A percentile compares a stretch with the other conserved stretches of the same genome.
Conservation (phyloP, 2,113 vertebrate genomes). For the Nesoenas mayeri region DNA sequence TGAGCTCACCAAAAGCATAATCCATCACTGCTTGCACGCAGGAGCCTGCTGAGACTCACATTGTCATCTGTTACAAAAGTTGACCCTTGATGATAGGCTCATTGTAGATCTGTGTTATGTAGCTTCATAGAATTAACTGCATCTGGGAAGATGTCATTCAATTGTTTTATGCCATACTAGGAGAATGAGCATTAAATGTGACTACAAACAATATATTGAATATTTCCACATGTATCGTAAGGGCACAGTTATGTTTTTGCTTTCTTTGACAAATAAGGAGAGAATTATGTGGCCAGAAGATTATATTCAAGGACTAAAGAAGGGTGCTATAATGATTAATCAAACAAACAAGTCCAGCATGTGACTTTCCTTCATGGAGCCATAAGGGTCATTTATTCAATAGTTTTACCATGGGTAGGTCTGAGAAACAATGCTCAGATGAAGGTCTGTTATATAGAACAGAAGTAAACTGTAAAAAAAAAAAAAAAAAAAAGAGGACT, state of each 20-base stretch:
- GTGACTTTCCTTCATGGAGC: not conserved
- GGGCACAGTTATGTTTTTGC: not conserved
- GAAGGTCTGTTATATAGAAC: fast-evolving
- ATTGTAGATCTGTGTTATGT: not conserved
- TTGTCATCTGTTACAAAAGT: not conserved
- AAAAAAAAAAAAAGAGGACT: not conserved
- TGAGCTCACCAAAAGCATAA: not conserved
- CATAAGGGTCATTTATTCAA: not conserved
- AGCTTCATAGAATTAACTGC: not conserved
- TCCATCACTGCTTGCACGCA: not conserved
- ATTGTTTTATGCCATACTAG: not conserved
- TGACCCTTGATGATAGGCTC: not conserved
- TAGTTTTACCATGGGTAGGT: not conserved
- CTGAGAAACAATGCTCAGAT: not conserved
- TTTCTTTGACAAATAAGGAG: not conserved
- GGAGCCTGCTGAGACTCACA: not conserved
- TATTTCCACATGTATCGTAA: not conserved
- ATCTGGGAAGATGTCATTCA: not conserved
- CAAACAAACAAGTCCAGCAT: not conserved
- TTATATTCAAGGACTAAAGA: not conserved
- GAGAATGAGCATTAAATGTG: not conserved
- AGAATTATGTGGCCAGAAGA: not conserved
- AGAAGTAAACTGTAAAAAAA: not conserved
- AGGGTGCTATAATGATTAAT: not conserved
- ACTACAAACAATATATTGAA: not conserved